A percentile compares a stretch with the other conserved stretches of the same genome.
Evolutionary conservation across 2,113 vertebrate species (phyloP).

Genomic region (Aegithalos caudatus): DNA sequence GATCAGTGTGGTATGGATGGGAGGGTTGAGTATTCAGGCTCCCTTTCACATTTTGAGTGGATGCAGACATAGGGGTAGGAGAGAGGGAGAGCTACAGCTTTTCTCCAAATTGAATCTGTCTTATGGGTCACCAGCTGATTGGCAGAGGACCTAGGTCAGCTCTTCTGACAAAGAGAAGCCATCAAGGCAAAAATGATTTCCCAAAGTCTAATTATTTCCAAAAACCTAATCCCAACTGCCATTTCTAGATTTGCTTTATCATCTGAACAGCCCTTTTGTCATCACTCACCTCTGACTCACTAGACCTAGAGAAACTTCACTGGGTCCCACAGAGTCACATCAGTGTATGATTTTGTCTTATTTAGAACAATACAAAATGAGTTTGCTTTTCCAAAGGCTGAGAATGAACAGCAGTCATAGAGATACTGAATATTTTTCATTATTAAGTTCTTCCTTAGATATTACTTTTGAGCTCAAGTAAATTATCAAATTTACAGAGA

Average conservation of each 20-base stretch:
- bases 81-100: not conserved
- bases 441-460: not conserved
- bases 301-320: not conserved
- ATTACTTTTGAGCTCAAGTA: not conserved
- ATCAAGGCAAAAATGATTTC: not conserved
- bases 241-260: not conserved
- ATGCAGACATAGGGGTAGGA: rapidly evolving
- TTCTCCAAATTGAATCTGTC: not conserved
- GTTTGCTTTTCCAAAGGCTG: not conserved
- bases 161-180: not conserved
- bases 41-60: not conserved
- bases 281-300: not conserved
- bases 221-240: not conserved
- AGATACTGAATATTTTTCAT: not conserved
- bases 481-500: not conserved
- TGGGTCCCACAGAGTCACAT: not conserved
- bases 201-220: not conserved
- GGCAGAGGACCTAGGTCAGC: not conserved
- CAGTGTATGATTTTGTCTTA: not conserved
- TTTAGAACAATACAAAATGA: not conserved
- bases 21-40: not conserved
- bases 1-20: not conserved
- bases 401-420: not conserved
- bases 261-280: not conserved
- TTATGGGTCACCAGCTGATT: not conserved